A percentile compares a stretch with the other conserved stretches of the same genome.
Conservation (phyloP, 2,888 invertebrate genomes). For the Julus scandinavius region DNA sequence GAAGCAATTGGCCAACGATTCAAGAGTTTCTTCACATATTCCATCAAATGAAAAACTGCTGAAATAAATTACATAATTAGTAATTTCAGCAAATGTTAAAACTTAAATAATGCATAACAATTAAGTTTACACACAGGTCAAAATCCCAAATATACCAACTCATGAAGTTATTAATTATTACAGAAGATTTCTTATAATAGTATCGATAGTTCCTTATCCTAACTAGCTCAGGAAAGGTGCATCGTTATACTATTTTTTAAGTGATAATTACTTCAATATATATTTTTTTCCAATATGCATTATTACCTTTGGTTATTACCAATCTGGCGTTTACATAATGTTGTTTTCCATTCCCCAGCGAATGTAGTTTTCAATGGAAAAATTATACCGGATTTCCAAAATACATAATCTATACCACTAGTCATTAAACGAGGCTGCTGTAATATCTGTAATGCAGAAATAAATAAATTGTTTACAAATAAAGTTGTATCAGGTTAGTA, state of each 20-base stretch:
- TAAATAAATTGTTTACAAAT: too few species aligned
- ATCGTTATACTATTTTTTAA: too few species aligned
- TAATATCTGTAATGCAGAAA: neutral
- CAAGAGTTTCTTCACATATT: constrained; percentile 44
- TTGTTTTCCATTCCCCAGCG: neutral
- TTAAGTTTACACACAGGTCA: too few species aligned
- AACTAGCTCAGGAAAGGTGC: too few species aligned
- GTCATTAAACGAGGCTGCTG: neutral
- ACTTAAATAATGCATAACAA: too few species aligned
- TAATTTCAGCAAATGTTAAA: neutral
- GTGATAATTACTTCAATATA: too few species aligned
- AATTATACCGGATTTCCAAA: neutral
- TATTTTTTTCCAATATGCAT: too few species aligned
- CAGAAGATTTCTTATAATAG: too few species aligned
- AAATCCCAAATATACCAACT: too few species aligned
- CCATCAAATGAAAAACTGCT: neutral
- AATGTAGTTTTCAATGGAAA: neutral
- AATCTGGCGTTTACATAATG: neutral
- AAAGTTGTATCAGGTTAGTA: too few species aligned
- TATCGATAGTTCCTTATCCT: too few species aligned
- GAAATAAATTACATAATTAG: neutral
- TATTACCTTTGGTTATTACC: neutral
- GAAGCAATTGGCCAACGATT: constrained; percentile 33
- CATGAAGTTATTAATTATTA: too few species aligned
- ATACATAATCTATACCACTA: neutral